phyloP scores from a whole-genome alignment of 2,113 vertebrate species.

The Seriola aureovittata region DNA sequence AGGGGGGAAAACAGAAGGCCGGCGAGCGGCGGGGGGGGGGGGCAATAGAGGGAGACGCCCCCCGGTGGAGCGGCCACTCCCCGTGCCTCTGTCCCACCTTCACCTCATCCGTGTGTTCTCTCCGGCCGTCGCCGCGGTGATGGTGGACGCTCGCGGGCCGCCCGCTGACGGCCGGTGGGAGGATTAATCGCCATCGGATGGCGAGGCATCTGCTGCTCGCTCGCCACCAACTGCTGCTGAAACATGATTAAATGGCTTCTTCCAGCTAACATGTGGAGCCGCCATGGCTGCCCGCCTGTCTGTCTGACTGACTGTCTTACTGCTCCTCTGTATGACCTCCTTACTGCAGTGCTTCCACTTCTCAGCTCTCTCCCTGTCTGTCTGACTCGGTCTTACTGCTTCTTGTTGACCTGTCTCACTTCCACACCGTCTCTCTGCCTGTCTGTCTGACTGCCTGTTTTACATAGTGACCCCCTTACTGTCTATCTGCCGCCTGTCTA shows the following conservation, averaged over 20 bases:
- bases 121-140: slow-evolving; percentile 43
- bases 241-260: slow-evolving; percentile 78
- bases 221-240: slow-evolving; percentile 77
- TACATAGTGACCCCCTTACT: background rate
- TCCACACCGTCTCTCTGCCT: background rate
- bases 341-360: background rate
- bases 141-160: slow-evolving; percentile 41
- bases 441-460: background rate
- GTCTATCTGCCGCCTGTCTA: background rate
- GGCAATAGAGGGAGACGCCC: slow-evolving; percentile 43
- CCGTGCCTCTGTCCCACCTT: slow-evolving; percentile 57
- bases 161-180: slow-evolving; percentile 52
- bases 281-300: slow-evolving; percentile 23
- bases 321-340: background rate
- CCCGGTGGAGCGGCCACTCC: slow-evolving; percentile 38
- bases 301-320: background rate
- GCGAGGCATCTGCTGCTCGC: slow-evolving; percentile 80
- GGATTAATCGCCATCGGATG: slow-evolving; percentile 82
- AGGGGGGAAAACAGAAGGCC: slow-evolving; percentile 56
- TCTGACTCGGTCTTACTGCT: background rate
- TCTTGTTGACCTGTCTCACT: too few relatives aligned
- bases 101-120: slow-evolving; percentile 64
- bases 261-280: slow-evolving; percentile 65
- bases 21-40: slow-evolving; percentile 11
- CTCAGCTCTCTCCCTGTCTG: background rate